Evolutionary conservation across 2,797 vertebrate genomes (phyloP).

Genomic region (Cheirogaleus major): DNA sequence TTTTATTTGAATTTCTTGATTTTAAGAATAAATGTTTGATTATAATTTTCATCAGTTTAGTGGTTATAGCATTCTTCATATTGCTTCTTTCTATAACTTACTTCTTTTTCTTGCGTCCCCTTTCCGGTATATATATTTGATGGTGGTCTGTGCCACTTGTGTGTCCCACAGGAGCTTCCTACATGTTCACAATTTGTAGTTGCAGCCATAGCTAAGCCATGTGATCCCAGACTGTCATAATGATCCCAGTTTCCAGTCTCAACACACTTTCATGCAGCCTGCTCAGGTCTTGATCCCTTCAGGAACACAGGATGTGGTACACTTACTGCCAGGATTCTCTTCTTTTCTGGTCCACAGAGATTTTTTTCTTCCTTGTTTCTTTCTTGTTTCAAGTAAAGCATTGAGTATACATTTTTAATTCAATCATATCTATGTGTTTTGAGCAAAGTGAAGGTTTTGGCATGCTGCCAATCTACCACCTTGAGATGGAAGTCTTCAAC

Average conservation of each 20-base stretch:
- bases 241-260: not conserved
- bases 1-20: not conserved
- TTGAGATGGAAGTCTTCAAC: not conserved
- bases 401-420: not conserved
- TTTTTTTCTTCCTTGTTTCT: not conserved
- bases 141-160: not conserved
- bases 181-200: not conserved
- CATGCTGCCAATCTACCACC: not conserved
- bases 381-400: not conserved
- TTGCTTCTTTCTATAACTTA: not conserved
- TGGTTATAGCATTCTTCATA: not conserved
- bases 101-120: not conserved
- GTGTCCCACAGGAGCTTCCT: not conserved
- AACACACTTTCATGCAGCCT: not conserved
- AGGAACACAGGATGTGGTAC: no score
- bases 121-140: not conserved
- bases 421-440: not conserved
- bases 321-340: not conserved
- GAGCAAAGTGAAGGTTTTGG: not conserved
- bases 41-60: not conserved
- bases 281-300: not conserved
- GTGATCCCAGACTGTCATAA: not conserved
- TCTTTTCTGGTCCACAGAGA: not conserved
- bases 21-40: not conserved
- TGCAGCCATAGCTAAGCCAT: not conserved